Base-by-base conservation (phyloP, 2,888 invertebrate species). In the Saturnia pavonia region DNA sequence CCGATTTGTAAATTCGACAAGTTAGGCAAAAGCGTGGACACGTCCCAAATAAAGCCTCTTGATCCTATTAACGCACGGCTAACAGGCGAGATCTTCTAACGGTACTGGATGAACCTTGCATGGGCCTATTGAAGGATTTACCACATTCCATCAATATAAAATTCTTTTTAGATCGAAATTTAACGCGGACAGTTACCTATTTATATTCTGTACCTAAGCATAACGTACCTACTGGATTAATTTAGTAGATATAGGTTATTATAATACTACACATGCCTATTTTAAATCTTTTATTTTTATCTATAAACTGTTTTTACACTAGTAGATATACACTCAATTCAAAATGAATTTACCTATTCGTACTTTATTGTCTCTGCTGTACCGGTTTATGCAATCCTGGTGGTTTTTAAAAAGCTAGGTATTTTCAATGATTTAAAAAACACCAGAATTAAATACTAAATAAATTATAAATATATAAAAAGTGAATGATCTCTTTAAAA, bases 1-100 rank as follows among this genome's bases (percentile, higher is more conserved):
- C 92, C 90, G 91, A 89, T 92, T 92, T 91, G 91, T 90, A 91
- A 92, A 92, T 91, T 92, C 92, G 91, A 91, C 90, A 92, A 92
- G 91, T 92, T 91, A 90, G 88, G 88, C 88, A 88, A 91, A 92
- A 92, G 92, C 91, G 90, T 88, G 92, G 91, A 91, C 91, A 88
- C 84, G 85, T 89, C 88, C 91, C 91, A 84, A 88, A 91, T 91
- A 92, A 91, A 91, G 88, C 91, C 90, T 87, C 88, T 90, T 93
- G 91, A 93, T 93, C 93, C 92, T 91, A 92, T 93, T 93, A 93
- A 91, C 92, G 90, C 88, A 88, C 88, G 91, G 88, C 87, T 91
- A 91, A 90, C 91, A 87, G 89, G 83, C 82, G 83, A 90, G 89
- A 88, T 90, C 91, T 89, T 88, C 85, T 89, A 86, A 88, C 90